Conservation (phyloP, 2,797 vertebrate genomes). For the Neosilurus hyrtlii region DNA sequence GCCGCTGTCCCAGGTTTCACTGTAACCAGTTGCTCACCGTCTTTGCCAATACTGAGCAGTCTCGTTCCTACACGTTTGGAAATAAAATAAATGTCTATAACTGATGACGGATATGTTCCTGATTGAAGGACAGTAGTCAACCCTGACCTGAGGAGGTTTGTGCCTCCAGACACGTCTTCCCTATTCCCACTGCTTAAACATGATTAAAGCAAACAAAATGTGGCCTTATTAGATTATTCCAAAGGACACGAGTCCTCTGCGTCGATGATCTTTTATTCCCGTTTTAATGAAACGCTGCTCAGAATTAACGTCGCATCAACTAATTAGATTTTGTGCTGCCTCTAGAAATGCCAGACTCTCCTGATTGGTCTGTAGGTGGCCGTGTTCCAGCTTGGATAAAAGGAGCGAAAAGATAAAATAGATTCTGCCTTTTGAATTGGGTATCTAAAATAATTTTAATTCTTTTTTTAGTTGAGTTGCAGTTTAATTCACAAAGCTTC, state of each 20-base stretch:
- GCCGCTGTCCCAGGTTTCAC: background rate
- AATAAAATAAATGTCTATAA: background rate
- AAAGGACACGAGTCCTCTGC: constrained; percentile 72
- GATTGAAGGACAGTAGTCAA: constrained; percentile 9
- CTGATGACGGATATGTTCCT: background rate
- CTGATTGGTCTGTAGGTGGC: constrained; percentile 63
- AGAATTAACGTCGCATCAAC: constrained; percentile 73
- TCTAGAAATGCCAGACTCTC: constrained; percentile 67
- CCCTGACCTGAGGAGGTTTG: constrained; percentile 1
- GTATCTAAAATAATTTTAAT: background rate
- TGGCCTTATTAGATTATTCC: constrained; percentile 73
- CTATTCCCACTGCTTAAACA: constrained; percentile 67
- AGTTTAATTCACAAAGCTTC: background rate
- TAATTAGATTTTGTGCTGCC: constrained; percentile 73
- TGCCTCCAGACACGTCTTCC: constrained; percentile 34
- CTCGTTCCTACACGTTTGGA: background rate
- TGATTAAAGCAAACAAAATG: constrained; percentile 76
- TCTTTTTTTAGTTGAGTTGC: background rate
- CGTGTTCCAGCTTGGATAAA: background rate
- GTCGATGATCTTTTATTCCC: constrained; percentile 68
- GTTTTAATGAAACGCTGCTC: constrained; percentile 73
- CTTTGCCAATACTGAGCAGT: background rate
- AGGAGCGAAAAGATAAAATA: background rate
- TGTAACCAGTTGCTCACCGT: too few relatives aligned
- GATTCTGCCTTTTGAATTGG: background rate